These are phyloP conservation scores for Orthonychiurus folsomi DNA, from an alignment of 2,888 invertebrate genomes.

Conservation along the genomic window DNA sequence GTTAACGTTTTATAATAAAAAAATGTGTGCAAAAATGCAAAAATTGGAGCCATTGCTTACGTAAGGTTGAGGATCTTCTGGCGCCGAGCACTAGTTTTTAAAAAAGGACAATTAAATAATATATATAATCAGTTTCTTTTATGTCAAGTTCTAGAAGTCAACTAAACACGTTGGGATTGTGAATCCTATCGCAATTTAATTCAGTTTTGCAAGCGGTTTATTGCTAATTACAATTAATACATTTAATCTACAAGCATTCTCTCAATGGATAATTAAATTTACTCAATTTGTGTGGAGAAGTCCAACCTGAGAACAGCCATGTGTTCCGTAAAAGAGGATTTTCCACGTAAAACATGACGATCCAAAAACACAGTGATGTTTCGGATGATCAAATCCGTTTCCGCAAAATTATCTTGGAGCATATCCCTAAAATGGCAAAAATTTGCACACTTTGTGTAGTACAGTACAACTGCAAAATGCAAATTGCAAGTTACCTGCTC, in stretches of 20 bases:
- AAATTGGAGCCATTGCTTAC: constrained; percentile 47
- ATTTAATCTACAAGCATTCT: too few species aligned
- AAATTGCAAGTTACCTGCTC: constrained; percentile 10
- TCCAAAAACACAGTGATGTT: constrained; percentile 34
- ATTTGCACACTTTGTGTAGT: too few species aligned
- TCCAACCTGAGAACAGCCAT: constrained; percentile 45
- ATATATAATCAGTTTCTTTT: too few species aligned
- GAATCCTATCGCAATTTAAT: too few species aligned
- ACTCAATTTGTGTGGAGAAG: constrained; percentile 1
- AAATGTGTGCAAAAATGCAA: too few species aligned
- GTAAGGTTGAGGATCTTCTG: constrained; percentile 46
- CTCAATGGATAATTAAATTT: too few species aligned
- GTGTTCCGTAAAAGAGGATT: constrained; percentile 41
- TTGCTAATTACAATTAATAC: too few species aligned
- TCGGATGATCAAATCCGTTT: constrained; percentile 44
- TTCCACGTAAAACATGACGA: constrained; percentile 37
- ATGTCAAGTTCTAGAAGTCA: too few species aligned
- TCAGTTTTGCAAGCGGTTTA: too few species aligned
- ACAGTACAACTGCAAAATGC: too few species aligned
- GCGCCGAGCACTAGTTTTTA: constrained; percentile 48
- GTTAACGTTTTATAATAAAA: too few species aligned
- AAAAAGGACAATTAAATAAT: neutral
- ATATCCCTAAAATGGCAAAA: constrained; percentile 42
- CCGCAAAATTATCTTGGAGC: constrained; percentile 43
- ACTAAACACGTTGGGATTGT: too few species aligned